These are phyloP conservation scores for Epizoanthus illoricatus DNA, from an alignment of 92 coral and sea anemone genomes.

Conservation along the genomic window DNA sequence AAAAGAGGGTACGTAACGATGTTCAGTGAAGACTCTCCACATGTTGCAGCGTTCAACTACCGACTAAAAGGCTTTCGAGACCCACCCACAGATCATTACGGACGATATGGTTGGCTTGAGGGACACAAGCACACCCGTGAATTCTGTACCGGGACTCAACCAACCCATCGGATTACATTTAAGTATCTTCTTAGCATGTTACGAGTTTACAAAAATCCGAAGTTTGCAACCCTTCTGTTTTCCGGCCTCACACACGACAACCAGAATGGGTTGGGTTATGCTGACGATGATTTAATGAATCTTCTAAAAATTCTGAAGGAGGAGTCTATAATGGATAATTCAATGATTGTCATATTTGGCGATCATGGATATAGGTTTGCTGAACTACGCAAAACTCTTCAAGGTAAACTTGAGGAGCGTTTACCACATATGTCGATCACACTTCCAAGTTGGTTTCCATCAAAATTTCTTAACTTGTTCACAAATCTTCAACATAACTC, in stretches of 20 bases:
- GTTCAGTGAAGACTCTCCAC: constrained; percentile 67
- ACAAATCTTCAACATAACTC: no score
- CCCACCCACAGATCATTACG: not conserved
- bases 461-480: no score
- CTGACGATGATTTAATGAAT: constrained; percentile 41
- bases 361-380: no score
- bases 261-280: constrained; percentile 43
- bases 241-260: constrained; percentile 39
- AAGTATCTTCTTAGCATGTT: constrained; percentile 49
- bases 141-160: constrained; percentile 54
- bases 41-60: constrained; percentile 57
- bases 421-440: no score
- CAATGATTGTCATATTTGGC: no score
- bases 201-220: constrained; percentile 31
- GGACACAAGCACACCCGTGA: not conserved
- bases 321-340: no score
- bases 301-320: constrained; percentile 23
- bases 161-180: constrained; percentile 58
- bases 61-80: constrained; percentile 64
- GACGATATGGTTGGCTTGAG: not conserved
- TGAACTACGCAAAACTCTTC: no score
- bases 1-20: constrained; percentile 67
- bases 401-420: no score
- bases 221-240: constrained; percentile 8
- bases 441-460: no score